These are phyloP conservation scores for Meteorus sp. DNA, from an alignment of 1,140 invertebrate species.

Conservation along the genomic window DNA sequence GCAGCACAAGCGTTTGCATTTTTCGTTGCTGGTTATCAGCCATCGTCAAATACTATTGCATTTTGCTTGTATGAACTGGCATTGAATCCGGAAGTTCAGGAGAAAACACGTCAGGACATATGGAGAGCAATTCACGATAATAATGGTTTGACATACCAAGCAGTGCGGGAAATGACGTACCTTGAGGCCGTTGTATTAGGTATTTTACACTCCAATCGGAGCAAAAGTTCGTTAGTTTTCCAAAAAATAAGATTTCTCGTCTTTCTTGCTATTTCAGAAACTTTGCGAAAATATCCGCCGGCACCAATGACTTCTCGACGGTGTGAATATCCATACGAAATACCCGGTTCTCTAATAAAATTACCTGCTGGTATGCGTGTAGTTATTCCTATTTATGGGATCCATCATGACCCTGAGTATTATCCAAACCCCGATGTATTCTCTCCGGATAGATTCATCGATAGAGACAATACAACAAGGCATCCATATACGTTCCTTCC, in stretches of 20 bases:
- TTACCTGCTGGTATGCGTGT: constrained; percentile 57
- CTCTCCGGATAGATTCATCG: constrained; percentile 66
- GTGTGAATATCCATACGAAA: constrained; percentile 50
- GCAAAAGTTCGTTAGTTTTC: neutral
- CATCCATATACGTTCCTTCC: constrained; percentile 68
- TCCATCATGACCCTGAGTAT: constrained; percentile 69
- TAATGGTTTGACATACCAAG: constrained; percentile 64
- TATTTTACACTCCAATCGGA: constrained; percentile 32
- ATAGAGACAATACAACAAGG: constrained; percentile 52
- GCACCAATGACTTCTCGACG: constrained; percentile 56
- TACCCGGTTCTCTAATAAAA: constrained; percentile 46
- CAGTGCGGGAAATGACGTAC: constrained; percentile 66
- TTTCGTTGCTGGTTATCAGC: constrained; percentile 77
- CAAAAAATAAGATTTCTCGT: neutral
- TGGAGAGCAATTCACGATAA: constrained; percentile 51
- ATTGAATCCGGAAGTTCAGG: constrained; percentile 68
- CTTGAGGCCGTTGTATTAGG: constrained; percentile 63
- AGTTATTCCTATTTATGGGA: constrained; percentile 62
- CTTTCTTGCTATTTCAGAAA: no score
- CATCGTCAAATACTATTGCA: constrained; percentile 70
- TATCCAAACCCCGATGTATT: constrained; percentile 70
- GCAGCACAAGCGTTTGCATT: constrained; percentile 71
- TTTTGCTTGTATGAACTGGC: constrained; percentile 71
- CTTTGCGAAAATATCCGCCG: constrained; percentile 60
- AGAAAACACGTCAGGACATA: constrained; percentile 67